phyloP scores from a whole-genome alignment of 1,140 invertebrate genomes.

The Platorchestia sp. region DNA sequence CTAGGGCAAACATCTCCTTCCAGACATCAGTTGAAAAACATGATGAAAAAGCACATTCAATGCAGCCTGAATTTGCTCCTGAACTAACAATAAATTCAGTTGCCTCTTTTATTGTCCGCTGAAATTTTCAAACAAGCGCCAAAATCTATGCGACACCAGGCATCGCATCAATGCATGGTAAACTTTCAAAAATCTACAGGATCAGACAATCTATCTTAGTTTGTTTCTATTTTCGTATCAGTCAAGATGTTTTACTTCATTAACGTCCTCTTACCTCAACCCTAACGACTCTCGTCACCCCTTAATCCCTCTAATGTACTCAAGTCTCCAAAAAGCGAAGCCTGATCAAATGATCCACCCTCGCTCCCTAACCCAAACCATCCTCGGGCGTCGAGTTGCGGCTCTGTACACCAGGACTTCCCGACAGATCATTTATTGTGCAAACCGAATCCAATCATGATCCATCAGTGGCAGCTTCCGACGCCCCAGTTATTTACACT shows the following conservation, averaged over 20 bases:
- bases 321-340: background rate
- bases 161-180: background rate
- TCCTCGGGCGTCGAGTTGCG: background rate
- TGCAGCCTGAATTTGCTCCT: too few species aligned
- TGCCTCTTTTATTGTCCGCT: too few species aligned
- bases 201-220: background rate
- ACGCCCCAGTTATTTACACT: conserved; percentile 32
- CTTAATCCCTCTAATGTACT: background rate
- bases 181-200: background rate
- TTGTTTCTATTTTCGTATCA: background rate
- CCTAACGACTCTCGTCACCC: background rate
- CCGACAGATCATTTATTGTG: conserved; percentile 50
- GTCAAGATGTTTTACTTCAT: background rate
- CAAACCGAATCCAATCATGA: conserved; percentile 51
- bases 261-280: background rate
- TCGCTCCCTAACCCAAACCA: background rate
- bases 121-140: too few species aligned
- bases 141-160: background rate
- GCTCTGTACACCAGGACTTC: background rate
- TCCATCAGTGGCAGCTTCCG: conserved; percentile 53
- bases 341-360: background rate
- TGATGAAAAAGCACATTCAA: too few species aligned
- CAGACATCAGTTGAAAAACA: too few species aligned
- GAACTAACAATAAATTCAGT: too few species aligned
- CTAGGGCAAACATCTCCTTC: too few species aligned